phyloP scores from a whole-genome alignment of 2,113 vertebrate genomes.

The Neolamprologus ventralis region DNA sequence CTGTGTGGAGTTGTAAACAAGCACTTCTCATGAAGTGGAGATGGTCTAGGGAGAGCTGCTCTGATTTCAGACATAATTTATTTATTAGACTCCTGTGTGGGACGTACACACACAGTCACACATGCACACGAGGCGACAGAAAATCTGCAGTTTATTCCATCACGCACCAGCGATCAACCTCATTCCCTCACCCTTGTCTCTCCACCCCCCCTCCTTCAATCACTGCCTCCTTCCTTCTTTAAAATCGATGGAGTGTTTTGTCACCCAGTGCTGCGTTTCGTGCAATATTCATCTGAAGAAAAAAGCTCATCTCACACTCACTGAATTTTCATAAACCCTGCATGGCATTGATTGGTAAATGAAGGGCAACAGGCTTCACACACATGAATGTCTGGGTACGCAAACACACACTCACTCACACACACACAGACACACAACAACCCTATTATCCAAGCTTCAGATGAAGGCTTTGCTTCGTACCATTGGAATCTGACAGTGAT shows the following conservation, averaged over 20 bases:
- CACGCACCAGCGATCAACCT: conserved; percentile 61
- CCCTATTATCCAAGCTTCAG: conserved; percentile 49
- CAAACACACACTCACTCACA: background rate
- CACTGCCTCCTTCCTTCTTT: conserved; percentile 15
- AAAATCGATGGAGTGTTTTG: conserved; percentile 58
- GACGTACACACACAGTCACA: conserved; percentile 24
- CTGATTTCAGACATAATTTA: conserved; percentile 75
- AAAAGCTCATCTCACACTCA: conserved; percentile 57
- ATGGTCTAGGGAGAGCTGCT: conserved; percentile 70
- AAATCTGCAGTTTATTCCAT: conserved; percentile 58
- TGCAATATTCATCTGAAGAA: conserved; percentile 63
- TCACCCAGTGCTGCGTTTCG: conserved; percentile 43
- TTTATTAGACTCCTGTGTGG: conserved; percentile 63
- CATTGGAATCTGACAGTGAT: conserved; percentile 67
- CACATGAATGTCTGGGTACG: background rate
- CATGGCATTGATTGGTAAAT: conserved; percentile 39
- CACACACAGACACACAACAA: conserved; percentile 6
- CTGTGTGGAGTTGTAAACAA: conserved; percentile 49
- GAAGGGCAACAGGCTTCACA: conserved; percentile 33
- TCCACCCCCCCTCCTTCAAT: background rate
- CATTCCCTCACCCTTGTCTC: conserved; percentile 51
- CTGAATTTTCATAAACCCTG: conserved; percentile 67
- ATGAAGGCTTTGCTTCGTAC: conserved; percentile 55
- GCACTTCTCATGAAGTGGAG: conserved; percentile 55
- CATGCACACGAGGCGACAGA: conserved; percentile 43